Evolutionary conservation across 2,888 invertebrate species (phyloP), one percentile per base, ranked within the genome.

Genomic region (Stenodema calcarata): DNA sequence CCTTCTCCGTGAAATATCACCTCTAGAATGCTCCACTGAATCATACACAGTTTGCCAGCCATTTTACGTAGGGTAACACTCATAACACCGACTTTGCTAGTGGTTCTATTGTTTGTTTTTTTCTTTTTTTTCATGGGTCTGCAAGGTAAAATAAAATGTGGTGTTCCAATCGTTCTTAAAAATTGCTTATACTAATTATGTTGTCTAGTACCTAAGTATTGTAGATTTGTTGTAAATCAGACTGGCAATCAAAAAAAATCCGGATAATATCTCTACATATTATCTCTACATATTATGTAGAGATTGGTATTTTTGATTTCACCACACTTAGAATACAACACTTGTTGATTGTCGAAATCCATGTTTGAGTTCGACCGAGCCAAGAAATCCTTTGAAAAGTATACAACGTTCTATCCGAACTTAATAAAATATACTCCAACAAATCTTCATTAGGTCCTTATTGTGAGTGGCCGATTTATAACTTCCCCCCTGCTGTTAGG

Each of bases 1-100:
- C 84, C 41, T 28, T 75, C 47, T 73, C 44, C 54, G 84, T 84
- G 62, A 84, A 84, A 84, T 84, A 84, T 84, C 73, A 35, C 50
- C 70, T 27, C 84, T 14, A 44, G 27, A 44, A 44, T 44, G 78
- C 78, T 78, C 78, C 44, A 44, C 78, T 78, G 78, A 78, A 78
- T 78, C 78, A 78, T 78, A 78, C 44, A 78, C 78, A 78, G 78
- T 78, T 78, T 78, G 42, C 41, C 12, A 78, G 78, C 27, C 41
- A 44, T 78, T 78, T 78, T 44, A 78, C 78, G 78, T 78, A 18
- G 78, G 35, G 41, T 80, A 28, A 50, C 50, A 54, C 80, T 80
- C 80, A 80, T 54, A 54, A 80, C 44, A 54, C 50, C 80, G 54
- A 80, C 80, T 80, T 80, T 50, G 35, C 30, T 16, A 14, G 27